Evolutionary conservation across 2,797 vertebrate genomes (phyloP), one percentile per base, ranked within the genome.

Genomic region (Cephalopachus bancanus): DNA sequence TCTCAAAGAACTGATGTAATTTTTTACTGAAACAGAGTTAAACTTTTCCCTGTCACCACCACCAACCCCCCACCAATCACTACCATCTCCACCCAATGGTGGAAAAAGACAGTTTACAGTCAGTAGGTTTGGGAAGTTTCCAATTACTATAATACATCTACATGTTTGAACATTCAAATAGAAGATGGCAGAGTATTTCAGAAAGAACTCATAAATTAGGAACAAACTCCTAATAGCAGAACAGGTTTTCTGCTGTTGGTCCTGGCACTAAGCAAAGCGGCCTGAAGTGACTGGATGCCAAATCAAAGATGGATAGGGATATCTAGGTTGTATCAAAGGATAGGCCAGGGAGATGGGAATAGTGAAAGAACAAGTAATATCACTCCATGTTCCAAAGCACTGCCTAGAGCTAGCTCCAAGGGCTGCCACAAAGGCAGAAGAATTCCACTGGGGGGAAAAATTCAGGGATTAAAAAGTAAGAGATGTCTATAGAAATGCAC

Each of bases 61-160:
- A 10, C n/a, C 2, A 6, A 3, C 3, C 30, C 5, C 30, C 55
- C 49, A 57, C 11, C 9, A 7, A 60, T 8, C 4, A 55, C 1
- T 10, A 1, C 4, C 14, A 57, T 24, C 20, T 11, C 30, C 19
- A 59, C 6, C 2, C 2, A 72, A 17, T 10, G 26, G 5, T n/a
- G n/a, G 24, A 6, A 17, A 93, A 74, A 84, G 14, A 60, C 74
- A 60, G 9, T 20, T 62, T 65, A 3, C 7, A 64, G 26, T 94
- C 51, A 65, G 20, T 65, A 86, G 12, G 44, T 85, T 85, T 11
- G 7, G 2, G 59, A 60, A 81, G 5, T 67, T 78, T 10, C 7
- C 17, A 17, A 89, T 60, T 7, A 49, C 28, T 37, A 16, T 0
- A 44, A 7, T 44, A 44, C 44, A 14, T 44, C 16, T 79, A 69